Evolutionary conservation across 92 coral and sea anemone species (phyloP), one percentile per base, ranked within the genome.

Genomic region (Porites lobata): DNA sequence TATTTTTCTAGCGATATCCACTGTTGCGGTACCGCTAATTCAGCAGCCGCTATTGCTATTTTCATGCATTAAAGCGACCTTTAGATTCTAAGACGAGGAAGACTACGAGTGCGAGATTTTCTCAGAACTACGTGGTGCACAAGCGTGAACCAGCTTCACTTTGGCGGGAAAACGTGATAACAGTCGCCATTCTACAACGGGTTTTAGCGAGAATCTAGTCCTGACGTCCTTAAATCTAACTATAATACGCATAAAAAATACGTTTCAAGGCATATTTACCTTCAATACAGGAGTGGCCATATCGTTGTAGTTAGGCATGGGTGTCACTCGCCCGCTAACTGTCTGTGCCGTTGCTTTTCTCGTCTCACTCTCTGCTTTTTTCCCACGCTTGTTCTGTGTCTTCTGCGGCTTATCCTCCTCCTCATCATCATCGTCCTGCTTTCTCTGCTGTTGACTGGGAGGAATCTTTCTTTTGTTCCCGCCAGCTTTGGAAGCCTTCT

Each of bases 251-350:
- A 0, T 10, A 14, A 56, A 0, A 0, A 4, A 10, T 10, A 10
- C 17, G 15, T 1, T 11, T 56, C 15, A 56, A 56, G 0, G 13
- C 17, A 29, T 69, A 9, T 38, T 38, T 86, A 96, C 99, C 99
- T 88, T 94, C 9, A 98, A 70, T 3, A 92, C 96, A 7, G 99
- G 99, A 4, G 99, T 98, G 74, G 86, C 88, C 98, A 98, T 95
- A 52, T 90, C 90, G 8, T 88, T 78, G 87, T 96, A 98, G 79
- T 92, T 94, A 21, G 94, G 96, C 96, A 96, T 94, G 72, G 99
- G 99, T n/a, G 99, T 98, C 65, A 88, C 84, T 14, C 98, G 94
- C 64, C 69, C 71, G 17, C 61, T 77, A 5, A 56, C 89, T 77
- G 68, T 50, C 74, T 72, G 79, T 43, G 10, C 64, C 7, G 19